Base-by-base conservation (phyloP, 1,140 invertebrate species). In the Gryllus bimaculatus region DNA sequence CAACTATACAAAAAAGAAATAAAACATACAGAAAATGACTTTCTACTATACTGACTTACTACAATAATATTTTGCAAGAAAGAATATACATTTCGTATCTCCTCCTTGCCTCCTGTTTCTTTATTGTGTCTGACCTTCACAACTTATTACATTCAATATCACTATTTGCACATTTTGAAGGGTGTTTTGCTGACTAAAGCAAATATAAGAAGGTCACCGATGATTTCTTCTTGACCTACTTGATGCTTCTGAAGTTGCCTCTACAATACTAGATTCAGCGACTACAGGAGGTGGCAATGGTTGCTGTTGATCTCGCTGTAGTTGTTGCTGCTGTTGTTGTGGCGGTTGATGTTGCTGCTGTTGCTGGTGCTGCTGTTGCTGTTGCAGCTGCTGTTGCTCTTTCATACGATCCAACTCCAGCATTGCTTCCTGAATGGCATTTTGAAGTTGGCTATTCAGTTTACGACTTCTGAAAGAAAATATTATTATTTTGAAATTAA, bases 371-470 rank as follows among this genome's bases (percentile, higher is more conserved):
- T 12, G 18, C 48, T 15, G 76, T 8, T 47, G 15, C 47, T 49
- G 76, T 48, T 76, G 10, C 47, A 47, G 76, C 76, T 77, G 76
- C 76, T 77, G 76, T 80, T 82, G 78, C 79, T 81, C 83, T 47
- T 77, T 83, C 80, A 88, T 89, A 83, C 90, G 89, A 84, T 94
- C 93, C 82, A 96, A 86, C 84, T 95, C 94, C 79, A 91, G 89
- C 94, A 96, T 95, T 77, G 94, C 94, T 87, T 96, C 94, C 88
- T 96, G 94, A 84, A 96, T 96, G 75, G 94, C 94, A 84, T 93
- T 93, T 86, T 96, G 94, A 82, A 96, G 86, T 84, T 94, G 91
- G 82, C 91, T 91, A 87, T 95, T 95, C 88, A 96, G 88, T 92
- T 95, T 95, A 89, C 94, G 91, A 90, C 93, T 94, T 91, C 94